These are phyloP conservation scores for Acanthisitta chloris DNA, from an alignment of 2,113 vertebrate genomes.

Conservation along the genomic window DNA sequence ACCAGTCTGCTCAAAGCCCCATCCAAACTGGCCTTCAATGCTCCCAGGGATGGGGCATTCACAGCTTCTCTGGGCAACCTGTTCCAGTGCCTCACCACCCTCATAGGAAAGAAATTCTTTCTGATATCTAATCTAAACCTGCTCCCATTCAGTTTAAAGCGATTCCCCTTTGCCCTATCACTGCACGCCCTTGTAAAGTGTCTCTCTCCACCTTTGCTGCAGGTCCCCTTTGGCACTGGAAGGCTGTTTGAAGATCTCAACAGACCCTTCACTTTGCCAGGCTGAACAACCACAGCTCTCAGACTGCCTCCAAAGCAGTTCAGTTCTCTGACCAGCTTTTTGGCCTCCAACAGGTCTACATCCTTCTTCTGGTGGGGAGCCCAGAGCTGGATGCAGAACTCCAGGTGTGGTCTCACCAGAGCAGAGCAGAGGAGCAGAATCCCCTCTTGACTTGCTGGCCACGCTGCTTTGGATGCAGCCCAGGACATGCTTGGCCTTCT, in stretches of 20 bases:
- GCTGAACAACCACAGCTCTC: not conserved
- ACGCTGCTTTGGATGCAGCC: not conserved
- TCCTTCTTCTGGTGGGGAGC: not conserved
- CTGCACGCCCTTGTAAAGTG: not conserved
- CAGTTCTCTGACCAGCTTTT: not conserved
- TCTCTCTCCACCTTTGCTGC: not conserved
- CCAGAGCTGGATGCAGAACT: not conserved
- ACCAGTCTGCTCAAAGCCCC: not conserved
- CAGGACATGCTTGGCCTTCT: not conserved
- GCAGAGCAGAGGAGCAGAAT: not conserved
- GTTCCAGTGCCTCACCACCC: not conserved
- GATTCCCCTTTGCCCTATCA: accelerated
- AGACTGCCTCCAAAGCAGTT: accelerated
- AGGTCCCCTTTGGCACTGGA: not conserved
- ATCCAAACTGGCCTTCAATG: not conserved
- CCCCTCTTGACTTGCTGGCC: not conserved
- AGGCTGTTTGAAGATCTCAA: not conserved
- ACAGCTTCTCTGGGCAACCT: not conserved
- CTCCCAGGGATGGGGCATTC: not conserved
- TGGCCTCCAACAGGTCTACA: not conserved
- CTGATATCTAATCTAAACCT: not conserved
- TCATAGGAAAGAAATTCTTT: not conserved
- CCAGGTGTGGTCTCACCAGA: not conserved
- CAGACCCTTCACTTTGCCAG: no score
- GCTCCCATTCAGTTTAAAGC: not conserved